phyloP scores from a whole-genome alignment of 2,113 vertebrate genomes.

The Shinisaurus crocodilurus region DNA sequence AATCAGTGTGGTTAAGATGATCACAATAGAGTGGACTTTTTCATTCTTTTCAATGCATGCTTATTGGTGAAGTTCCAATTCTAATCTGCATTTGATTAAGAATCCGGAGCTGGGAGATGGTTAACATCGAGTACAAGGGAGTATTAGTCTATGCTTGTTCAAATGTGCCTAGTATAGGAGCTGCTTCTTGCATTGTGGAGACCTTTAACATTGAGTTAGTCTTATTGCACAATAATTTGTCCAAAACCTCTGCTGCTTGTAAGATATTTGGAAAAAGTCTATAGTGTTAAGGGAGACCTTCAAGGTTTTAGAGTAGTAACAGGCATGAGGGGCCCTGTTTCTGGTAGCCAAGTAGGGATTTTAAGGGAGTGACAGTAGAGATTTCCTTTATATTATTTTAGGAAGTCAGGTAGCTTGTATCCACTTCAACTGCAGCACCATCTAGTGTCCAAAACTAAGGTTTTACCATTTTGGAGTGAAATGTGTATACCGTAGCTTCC shows the following conservation, averaged over 20 bases:
- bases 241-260: background rate
- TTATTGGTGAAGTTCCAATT: background rate
- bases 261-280: background rate
- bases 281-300: background rate
- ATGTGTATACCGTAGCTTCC: background rate
- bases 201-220: background rate
- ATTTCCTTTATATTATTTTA: background rate
- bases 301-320: background rate
- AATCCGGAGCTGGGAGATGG: background rate
- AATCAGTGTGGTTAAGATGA: background rate
- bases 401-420: background rate
- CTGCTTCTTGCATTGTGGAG: background rate
- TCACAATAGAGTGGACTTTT: background rate
- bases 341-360: background rate
- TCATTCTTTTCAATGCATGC: background rate
- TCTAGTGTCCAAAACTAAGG: slow-evolving; percentile 2
- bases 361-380: background rate
- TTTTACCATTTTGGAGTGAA: slow-evolving; percentile 16
- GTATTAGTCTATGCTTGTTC: background rate
- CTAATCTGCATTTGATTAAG: background rate
- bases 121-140: background rate
- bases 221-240: background rate
- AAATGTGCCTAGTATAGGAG: background rate
- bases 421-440: slow-evolving; percentile 35
- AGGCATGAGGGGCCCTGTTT: background rate